Conservation (phyloP, 35 echinoderm and acorn worm genomes). For the Nesometra sesokonis region DNA sequence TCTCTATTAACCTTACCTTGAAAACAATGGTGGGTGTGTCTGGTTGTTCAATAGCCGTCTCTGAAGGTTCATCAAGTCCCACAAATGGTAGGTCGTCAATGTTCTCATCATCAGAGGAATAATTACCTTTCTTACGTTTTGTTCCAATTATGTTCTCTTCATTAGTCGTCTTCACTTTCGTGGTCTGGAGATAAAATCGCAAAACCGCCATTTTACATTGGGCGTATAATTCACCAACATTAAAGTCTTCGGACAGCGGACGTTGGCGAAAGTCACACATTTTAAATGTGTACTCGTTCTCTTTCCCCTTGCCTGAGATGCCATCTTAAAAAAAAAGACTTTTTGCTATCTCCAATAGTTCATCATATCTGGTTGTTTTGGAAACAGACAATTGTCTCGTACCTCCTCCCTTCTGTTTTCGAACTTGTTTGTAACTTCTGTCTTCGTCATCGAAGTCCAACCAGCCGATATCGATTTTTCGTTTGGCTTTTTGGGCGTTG, state of each 20-base stretch:
- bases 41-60: no score
- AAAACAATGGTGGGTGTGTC: no score
- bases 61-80: no score
- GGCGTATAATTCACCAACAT: not conserved
- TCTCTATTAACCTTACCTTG: no score
- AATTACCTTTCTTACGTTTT: no score
- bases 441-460: not conserved
- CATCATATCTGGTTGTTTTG: not conserved
- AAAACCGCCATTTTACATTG: not conserved
- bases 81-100: no score
- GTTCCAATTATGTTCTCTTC: no score
- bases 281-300: not conserved
- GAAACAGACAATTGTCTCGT: not conserved
- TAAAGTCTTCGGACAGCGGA: not conserved
- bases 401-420: not conserved
- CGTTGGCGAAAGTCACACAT: not conserved
- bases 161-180: not conserved
- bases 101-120: no score
- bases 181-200: not conserved
- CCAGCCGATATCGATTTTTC: not conserved
- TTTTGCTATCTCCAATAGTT: not conserved
- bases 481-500: not conserved
- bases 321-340: not conserved
- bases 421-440: no score
- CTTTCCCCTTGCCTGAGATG: not conserved